Evolutionary conservation across 2,888 invertebrate species (phyloP), one percentile per base, ranked within the genome.

Genomic region (Salticus scenicus): DNA sequence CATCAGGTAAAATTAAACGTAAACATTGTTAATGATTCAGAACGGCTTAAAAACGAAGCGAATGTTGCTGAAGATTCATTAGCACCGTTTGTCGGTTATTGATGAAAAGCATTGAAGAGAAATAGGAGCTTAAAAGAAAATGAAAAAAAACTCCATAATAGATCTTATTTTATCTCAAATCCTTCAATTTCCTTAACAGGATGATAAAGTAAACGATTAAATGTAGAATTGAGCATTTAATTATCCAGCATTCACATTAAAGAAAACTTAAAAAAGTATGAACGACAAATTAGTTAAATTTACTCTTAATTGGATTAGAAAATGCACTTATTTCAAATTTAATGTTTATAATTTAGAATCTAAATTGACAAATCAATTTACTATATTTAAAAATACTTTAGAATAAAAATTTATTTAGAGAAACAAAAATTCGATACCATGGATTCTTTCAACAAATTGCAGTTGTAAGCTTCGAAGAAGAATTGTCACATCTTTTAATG

Each of bases 21-120:
- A 57, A 57, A 57, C 57, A 57, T 7, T 24, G 20, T 24, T 57
- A 57, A 57, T 57, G 57, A 57, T 57, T 57, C 57, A n/a, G 24
- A 57, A 12, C 57, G 57, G 24, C 20, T 20, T 57, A 7, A 57
- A 57, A 57, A n/a, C n/a, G 57, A 24, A 57, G 57, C 12, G 17
- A 57, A 24, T 57, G 24, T 24, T 24, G 1, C 24, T 57, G 57
- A 24, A 24, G 20, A 57, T 24, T 57, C 57, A 57, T 57, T 57
- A 57, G 57, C 24, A 24, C 12, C 24, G 57, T 57, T 57, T 57
- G 57, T 24, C 24, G 57, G 57, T 57, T 57, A 57, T 57, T 57
- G 57, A 57, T 57, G 57, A 57, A n/a, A 24, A 24, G 5, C 24
- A 57, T 24, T 57, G 57, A 57, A 24, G 20, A 24, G 14, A n/a